Evolutionary conservation across 1,140 invertebrate genomes (phyloP).

Genomic region (Drosophila tristis): DNA sequence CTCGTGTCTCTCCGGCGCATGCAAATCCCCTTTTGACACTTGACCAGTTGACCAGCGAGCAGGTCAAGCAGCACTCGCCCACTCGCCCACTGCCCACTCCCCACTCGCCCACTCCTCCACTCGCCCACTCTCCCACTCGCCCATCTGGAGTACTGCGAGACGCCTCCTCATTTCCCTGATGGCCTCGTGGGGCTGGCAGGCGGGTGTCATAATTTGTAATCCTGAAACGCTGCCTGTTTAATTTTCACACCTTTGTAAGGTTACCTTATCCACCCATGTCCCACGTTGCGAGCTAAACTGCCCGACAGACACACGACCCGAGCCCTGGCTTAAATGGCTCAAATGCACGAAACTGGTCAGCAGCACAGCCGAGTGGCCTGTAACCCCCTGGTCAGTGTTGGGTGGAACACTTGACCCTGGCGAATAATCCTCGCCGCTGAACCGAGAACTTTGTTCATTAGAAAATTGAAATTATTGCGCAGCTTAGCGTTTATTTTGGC

Average conservation of each 20-base stretch:
- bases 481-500: no score
- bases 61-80: conserved; percentile 22
- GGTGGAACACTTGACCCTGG: conserved; percentile 20
- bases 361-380: conserved; percentile 1
- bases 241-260: conserved; percentile 77
- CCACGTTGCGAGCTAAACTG: no score
- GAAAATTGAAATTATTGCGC: no score
- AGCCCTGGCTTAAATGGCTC: conserved; percentile 51
- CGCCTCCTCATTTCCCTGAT: conserved; percentile 67
- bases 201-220: conserved; percentile 81
- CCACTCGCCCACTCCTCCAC: no score
- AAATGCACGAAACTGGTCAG: conserved; percentile 5
- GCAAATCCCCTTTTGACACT: conserved; percentile 81
- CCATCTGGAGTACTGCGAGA: not conserved
- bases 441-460: no score
- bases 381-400: not conserved
- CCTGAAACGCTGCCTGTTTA: conserved; percentile 75
- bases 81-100: no score
- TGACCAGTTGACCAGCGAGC: conserved; percentile 69
- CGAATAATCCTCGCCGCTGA: not conserved
- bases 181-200: conserved; percentile 21
- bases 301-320: conserved; percentile 51
- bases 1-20: conserved; percentile 26
- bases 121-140: no score
- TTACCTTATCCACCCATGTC: not conserved